Base-by-base conservation (phyloP, 2,888 invertebrate genomes). In the Limnephilus lunatus region DNA sequence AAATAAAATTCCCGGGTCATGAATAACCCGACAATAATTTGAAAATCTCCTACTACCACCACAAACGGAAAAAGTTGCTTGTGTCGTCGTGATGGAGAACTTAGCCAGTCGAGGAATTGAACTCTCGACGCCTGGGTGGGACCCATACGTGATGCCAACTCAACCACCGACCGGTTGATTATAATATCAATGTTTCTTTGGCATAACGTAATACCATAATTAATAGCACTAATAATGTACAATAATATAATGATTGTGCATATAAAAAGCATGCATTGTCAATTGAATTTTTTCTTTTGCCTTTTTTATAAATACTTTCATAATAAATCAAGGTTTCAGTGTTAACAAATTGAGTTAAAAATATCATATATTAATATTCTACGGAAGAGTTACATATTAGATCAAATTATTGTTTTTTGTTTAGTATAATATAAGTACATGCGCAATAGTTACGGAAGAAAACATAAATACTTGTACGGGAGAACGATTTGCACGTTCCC, bases 381-480 rank as follows among this genome's bases (percentile, higher is more conserved):
- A 68, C n/a, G 1, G 68, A 68, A 68, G n/a, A 68, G 68, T 68
- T 68, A 68, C 7, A 25, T 68, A 9, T 68, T 7, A 25, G 25
- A 68, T 68, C 19, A 19, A 68, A 68, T 48, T 48, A 86, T 44
- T 44, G 12, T 39, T 44, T 30, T 48, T 39, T 86, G 30, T 86
- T 86, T 44, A 44, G 39, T 44, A n/a, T 48, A 30, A 35, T 44
- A 83, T 83, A 35, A 83, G 35, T 83, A 44, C 86, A 86, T 86
- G 86, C 86, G 44, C 14, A 30, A 86, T 32, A 44, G 86, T 86
- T 86, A 48, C n/a, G 15, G 86, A 86, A 86, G 86, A 87, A 89
- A 35, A 80, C 81, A 89, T 89, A 89, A 89, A 89, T 89, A 89
- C 88, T 89, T 89, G 88, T 85, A 85, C 85, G 39, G 85, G 85